Evolutionary conservation across 2,888 invertebrate species (phyloP), one percentile per base, ranked within the genome.

Genomic region (Hyppa rectilinea): DNA sequence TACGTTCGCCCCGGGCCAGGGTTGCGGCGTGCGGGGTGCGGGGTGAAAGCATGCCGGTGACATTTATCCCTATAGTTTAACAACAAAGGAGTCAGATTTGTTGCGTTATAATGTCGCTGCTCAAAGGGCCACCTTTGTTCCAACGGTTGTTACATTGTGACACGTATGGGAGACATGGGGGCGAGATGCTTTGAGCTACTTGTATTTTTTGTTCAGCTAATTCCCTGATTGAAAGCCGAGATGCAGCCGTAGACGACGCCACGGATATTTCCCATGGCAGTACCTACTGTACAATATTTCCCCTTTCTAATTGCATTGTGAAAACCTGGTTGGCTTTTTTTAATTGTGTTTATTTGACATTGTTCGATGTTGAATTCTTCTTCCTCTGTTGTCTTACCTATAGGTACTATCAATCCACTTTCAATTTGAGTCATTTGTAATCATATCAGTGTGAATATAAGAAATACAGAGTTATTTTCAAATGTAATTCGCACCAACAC

Each of bases 41-140:
- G 62, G 87, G 84, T 78, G 80, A 84, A 84, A 80, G 85, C 79
- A 87, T 91, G 92, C 80, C 85, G 78, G 81, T 92, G 93, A 92
- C 93, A 93, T 93, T 94, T 92, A 93, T 92, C 89, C 90, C 83
- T 89, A 90, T 91, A 91, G 90, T 90, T 90, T 88, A 86, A 87
- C 88, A 91, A 93, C 92, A 93, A 93, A 92, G 91, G 90, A 92
- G 85, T 87, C 81, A 87, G 87, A 91, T 90, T 90, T 88, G 87
- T 88, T 87, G 84, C 83, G 87, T 87, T 89, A 90, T 92, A 90
- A 91, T 90, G 91, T 89, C 90, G 88, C 83, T 76, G 81, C 58
- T 80, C 80, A 86, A 87, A 86, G 83, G 85, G 83, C 75, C 85
- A 86, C 88, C 88, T 89, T 92, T 92, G 91, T 92, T 88, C 69